Evolutionary conservation across 2,888 invertebrate species (phyloP).

Genomic region (Plebejus melissa): DNA sequence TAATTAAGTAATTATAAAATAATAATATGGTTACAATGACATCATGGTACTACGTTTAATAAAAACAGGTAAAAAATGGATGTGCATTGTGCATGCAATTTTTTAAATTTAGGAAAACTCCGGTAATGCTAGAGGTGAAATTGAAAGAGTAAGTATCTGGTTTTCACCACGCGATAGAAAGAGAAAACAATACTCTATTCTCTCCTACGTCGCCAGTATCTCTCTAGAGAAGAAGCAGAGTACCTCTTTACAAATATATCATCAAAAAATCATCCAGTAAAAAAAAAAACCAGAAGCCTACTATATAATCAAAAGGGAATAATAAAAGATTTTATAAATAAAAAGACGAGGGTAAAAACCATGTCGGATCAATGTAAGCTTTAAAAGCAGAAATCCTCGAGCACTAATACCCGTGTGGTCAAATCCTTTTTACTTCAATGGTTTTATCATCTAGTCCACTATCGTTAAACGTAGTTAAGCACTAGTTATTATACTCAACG

Average conservation of each 20-base stretch:
- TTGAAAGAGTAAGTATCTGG: no score
- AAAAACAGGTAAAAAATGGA: no score
- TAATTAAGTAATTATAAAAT: no score
- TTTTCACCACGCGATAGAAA: no score
- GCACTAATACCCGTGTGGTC: slow-evolving; percentile 1
- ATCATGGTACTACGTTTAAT: no score
- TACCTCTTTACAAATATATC: no score
- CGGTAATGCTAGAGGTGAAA: no score
- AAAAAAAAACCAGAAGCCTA: neutral
- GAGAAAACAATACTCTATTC: neutral
- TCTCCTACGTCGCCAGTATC: no score
- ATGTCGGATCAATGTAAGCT: slow-evolving; percentile 18
- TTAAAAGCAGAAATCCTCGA: slow-evolving; percentile 13
- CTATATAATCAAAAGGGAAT: neutral
- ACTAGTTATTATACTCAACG: slow-evolving; percentile 19
- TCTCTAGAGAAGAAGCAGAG: no score
- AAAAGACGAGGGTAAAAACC: slow-evolving; percentile 6
- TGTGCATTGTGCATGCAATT: no score
- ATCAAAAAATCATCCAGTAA: neutral
- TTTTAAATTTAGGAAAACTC: no score
- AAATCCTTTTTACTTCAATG: slow-evolving; percentile 27
- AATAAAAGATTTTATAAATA: neutral
- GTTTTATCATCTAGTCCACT: slow-evolving; percentile 20
- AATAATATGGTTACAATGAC: no score
- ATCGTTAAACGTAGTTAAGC: slow-evolving; percentile 22